Evolutionary conservation across 23 tunicate species (phyloP).

Genomic region (Ciona savignyi): DNA sequence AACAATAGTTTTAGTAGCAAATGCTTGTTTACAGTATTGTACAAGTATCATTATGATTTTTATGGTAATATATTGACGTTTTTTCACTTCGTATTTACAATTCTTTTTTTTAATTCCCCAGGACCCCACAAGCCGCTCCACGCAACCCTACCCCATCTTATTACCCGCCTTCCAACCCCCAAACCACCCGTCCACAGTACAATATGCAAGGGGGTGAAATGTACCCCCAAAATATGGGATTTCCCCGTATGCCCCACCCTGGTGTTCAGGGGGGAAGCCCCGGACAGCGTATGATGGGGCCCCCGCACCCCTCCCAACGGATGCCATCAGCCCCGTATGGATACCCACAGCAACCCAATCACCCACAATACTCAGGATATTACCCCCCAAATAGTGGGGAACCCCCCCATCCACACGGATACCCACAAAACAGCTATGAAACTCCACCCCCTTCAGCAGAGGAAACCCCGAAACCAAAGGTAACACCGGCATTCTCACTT

Average conservation of each 20-base stretch:
- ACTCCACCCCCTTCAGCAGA: slow-evolving; percentile 26
- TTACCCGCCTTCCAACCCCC: slow-evolving; percentile 21
- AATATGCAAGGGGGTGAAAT: slow-evolving; percentile 18
- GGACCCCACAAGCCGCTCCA: neutral
- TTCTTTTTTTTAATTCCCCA: neutral
- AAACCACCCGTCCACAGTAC: slow-evolving; percentile 12
- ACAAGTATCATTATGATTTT: too few relatives aligned
- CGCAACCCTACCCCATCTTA: slow-evolving; percentile 15
- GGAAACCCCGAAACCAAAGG: slow-evolving; percentile 39
- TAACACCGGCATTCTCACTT: too few relatives aligned
- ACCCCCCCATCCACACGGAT: slow-evolving; percentile 1
- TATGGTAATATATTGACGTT: too few relatives aligned
- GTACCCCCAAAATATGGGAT: slow-evolving; percentile 31
- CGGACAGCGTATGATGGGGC: slow-evolving; percentile 43
- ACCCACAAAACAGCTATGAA: slow-evolving; percentile 10
- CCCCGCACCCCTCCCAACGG: slow-evolving; percentile 12
- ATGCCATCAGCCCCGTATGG: slow-evolving; percentile 7
- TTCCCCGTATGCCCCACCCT: slow-evolving; percentile 51
- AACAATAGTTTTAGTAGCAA: too few relatives aligned
- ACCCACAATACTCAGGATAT: slow-evolving; percentile 28
- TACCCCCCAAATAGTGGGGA: neutral
- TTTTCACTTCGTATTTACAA: neutral
- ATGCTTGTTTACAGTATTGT: too few relatives aligned
- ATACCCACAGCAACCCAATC: slow-evolving; percentile 11
- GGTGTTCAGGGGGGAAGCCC: slow-evolving; percentile 22